phyloP scores from a whole-genome alignment of 2,113 vertebrate species.

The Panurus biarmicus region DNA sequence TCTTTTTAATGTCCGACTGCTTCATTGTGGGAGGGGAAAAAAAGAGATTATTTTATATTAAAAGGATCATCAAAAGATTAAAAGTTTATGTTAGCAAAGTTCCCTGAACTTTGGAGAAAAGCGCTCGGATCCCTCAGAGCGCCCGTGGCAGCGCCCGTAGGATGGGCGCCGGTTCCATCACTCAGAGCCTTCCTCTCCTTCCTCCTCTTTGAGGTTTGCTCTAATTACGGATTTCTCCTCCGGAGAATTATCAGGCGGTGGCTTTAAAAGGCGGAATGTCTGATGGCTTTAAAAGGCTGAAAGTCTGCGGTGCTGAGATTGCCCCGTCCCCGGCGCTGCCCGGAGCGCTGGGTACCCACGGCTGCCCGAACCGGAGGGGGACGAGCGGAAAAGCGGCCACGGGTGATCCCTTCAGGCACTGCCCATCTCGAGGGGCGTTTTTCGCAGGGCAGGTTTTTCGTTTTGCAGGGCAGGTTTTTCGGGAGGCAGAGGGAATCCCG shows the following conservation, averaged over 20 bases:
- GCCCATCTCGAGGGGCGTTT: fast-evolving
- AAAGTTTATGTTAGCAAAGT: slow-evolving; percentile 53
- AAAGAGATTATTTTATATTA: slow-evolving; percentile 64
- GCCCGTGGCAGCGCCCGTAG: not conserved
- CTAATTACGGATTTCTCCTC: not conserved
- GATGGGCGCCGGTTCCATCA: not conserved
- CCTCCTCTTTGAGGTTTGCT: not conserved
- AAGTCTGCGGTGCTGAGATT: fast-evolving
- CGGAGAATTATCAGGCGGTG: not conserved
- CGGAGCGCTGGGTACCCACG: not conserved
- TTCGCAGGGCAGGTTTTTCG: not conserved
- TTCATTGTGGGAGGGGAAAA: slow-evolving; percentile 58
- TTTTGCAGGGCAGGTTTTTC: not conserved
- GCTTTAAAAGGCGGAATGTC: not conserved
- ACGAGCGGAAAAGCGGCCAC: not conserved
- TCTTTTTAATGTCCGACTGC: slow-evolving; percentile 58
- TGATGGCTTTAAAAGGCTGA: not conserved
- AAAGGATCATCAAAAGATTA: slow-evolving; percentile 63
- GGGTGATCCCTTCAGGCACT: fast-evolving
- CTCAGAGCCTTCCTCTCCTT: not conserved
- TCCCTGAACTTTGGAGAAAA: slow-evolving; percentile 46
- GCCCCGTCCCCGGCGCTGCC: not conserved
- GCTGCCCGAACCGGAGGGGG: not conserved
- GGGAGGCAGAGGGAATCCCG: not conserved
- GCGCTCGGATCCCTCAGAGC: not conserved